These are phyloP conservation scores for Zootoca vivipara DNA, from an alignment of 2,113 vertebrate species.

Conservation along the genomic window DNA sequence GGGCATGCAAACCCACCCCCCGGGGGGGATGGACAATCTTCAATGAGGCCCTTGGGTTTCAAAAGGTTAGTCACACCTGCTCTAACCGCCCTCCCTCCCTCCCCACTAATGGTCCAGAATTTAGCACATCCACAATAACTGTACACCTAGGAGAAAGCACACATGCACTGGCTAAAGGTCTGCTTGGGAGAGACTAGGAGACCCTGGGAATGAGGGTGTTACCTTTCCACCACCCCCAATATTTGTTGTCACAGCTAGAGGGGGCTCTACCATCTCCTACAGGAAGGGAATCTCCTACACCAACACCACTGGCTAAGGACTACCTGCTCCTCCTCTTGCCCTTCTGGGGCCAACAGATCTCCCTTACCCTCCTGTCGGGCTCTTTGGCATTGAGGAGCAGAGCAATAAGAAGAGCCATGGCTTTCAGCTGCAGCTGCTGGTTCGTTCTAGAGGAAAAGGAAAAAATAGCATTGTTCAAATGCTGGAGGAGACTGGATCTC, in stretches of 20 bases:
- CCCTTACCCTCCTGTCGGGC: constrained; percentile 81
- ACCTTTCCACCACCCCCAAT: not conserved
- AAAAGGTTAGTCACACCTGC: no score
- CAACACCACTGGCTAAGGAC: not conserved
- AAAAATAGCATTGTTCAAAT: not conserved
- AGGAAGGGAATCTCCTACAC: not conserved
- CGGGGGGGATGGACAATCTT: no score
- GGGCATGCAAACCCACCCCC: no score
- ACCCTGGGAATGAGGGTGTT: no score
- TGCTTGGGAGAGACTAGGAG: not conserved
- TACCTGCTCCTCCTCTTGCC: not conserved
- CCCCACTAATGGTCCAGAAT: not conserved
- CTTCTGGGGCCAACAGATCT: not conserved
- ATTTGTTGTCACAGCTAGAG: not conserved
- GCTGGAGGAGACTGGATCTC: no score
- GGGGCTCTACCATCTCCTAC: not conserved
- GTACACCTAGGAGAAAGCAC: not conserved
- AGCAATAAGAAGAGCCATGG: constrained; percentile 94
- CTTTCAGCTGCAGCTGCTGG: constrained; percentile 93
- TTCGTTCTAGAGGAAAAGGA: constrained; percentile 81
- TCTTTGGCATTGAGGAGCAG: constrained; percentile 86
- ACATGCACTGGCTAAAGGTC: not conserved
- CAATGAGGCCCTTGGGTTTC: no score
- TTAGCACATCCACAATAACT: not conserved
- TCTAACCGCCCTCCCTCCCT: no score